These are phyloP conservation scores for Mus caroli DNA, from an alignment of 2,797 vertebrate genomes.

Conservation along the genomic window DNA sequence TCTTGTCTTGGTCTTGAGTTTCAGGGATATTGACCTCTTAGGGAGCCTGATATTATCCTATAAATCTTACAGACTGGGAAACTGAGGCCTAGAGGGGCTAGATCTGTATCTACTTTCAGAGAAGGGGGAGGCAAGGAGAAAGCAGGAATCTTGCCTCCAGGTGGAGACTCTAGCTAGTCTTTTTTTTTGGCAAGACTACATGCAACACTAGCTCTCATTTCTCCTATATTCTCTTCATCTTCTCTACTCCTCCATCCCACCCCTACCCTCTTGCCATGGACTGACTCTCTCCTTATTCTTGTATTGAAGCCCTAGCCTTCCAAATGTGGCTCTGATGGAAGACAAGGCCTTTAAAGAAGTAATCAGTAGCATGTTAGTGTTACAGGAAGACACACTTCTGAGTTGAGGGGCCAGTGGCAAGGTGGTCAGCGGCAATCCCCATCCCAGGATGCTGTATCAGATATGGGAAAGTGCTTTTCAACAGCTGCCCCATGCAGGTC, in stretches of 20 bases:
- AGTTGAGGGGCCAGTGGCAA: not conserved
- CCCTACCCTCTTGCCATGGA: not conserved
- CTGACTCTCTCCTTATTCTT: not conserved
- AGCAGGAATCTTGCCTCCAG: no score
- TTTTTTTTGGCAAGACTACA: not conserved
- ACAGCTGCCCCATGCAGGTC: constrained; percentile 31
- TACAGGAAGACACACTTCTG: not conserved
- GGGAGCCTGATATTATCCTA: not conserved
- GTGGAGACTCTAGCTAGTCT: not conserved
- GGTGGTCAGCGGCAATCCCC: not conserved
- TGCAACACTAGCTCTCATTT: no score
- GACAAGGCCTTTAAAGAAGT: not conserved
- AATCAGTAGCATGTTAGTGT: not conserved
- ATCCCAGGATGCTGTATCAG: not conserved
- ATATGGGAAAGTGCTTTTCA: not conserved
- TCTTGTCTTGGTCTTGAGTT: not conserved
- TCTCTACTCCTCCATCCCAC: not conserved
- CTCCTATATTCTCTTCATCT: not conserved
- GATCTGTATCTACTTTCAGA: not conserved
- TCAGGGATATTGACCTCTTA: not conserved
- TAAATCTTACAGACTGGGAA: not conserved
- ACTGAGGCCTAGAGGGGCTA: not conserved
- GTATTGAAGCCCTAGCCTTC: not conserved
- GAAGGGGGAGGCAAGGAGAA: not conserved
- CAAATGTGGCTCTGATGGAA: not conserved